Evolutionary conservation across 1,140 invertebrate species (phyloP), one percentile per base, ranked within the genome.

Genomic region (Zaprionus camerounensis): DNA sequence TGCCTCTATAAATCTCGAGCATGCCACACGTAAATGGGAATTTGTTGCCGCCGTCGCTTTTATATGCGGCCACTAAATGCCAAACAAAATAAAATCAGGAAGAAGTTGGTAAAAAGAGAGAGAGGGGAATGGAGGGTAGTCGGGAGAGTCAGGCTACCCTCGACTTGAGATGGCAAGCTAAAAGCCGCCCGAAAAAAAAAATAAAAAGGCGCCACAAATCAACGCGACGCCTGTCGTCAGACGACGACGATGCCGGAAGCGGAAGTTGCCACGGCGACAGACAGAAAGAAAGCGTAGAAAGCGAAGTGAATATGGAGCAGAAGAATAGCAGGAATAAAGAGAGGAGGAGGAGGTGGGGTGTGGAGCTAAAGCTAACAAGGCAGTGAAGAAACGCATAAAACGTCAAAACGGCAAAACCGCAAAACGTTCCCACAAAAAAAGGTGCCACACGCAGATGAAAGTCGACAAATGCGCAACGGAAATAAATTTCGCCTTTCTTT

Each of bases 21-120:
- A 78, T 76, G 84, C 84, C 84, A 78, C 84, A 76, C 58, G 61
- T 71, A 81, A 80, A 81, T 78, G 76, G 69, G 84, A 88, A 81
- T 87, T 88, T 80, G 74, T 80, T 74, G 77, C 77, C 65, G 71
- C 76, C 62, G 76, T 70, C 66, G 70, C 78, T 75, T 69, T 69
- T 75, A 74, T 75, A 59, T 73, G 65, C 59, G 71, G 75, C 62
- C 56, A 77, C 70, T 80, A 73, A 86, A 75, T 82, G 83, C 79
- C 82, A 77, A 74, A 71, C 76, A 82, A 82, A 80, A 74, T 83
- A 80, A 82, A 74, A 68, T 78, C 51, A 78, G 58, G 61, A 56
- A 51, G 46, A 24, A 51, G 46, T 6, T 11, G 20, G 11, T n/a
- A 6, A 11, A 5, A 2, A 44, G 3, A 20, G 13, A 44, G 4